phyloP scores from a whole-genome alignment of 53 echinoderm and acorn worm species.

The Pentamera pediparva region DNA sequence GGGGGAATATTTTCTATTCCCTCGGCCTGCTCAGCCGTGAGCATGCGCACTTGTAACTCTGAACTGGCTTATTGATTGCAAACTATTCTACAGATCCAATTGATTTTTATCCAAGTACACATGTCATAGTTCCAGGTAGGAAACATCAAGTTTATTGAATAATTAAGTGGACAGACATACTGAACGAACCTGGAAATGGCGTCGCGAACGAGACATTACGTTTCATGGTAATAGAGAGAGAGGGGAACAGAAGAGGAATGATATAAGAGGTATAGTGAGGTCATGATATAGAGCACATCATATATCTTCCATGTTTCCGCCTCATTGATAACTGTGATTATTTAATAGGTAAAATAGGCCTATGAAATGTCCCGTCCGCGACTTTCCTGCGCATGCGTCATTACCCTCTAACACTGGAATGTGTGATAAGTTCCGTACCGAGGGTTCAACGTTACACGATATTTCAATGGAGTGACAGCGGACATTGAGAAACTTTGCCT shows the following conservation, averaged over 20 bases:
- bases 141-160: not conserved
- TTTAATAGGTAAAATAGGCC: not conserved
- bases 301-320: not conserved
- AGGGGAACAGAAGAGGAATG: not conserved
- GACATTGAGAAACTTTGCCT: too few species aligned
- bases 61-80: too few species aligned
- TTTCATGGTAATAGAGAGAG: not conserved
- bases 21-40: too few species aligned
- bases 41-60: too few species aligned
- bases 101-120: not conserved
- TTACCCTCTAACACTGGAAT: too few species aligned
- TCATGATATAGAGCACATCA: not conserved
- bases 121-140: not conserved
- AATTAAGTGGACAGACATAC: not conserved
- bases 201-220: not conserved
- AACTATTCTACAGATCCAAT: too few species aligned
- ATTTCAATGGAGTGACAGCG: too few species aligned
- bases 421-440: too few species aligned
- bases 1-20: too few species aligned
- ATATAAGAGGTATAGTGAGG: not conserved
- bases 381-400: too few species aligned
- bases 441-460: too few species aligned
- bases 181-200: not conserved
- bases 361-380: not conserved
- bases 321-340: not conserved